Conservation (phyloP, 2,113 vertebrate genomes). For the Capra hircus region DNA sequence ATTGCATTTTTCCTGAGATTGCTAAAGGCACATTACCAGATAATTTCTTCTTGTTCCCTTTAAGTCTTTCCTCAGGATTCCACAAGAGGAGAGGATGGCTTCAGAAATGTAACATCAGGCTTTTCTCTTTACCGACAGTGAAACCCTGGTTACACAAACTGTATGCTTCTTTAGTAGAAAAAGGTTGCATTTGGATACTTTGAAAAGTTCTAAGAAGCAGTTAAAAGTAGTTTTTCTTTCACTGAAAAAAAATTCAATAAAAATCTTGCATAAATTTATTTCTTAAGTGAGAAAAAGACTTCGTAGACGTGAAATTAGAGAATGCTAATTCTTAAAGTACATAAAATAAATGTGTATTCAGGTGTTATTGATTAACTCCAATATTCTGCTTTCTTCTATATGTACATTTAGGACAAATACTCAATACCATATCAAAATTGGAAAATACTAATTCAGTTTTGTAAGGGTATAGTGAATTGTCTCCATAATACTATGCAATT, state of each 20-base stretch:
- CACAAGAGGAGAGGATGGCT: background rate
- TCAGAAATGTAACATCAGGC: background rate
- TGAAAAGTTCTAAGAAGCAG: background rate
- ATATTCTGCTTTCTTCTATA: background rate
- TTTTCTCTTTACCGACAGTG: background rate
- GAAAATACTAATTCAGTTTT: background rate
- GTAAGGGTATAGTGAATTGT: background rate
- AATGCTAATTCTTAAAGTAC: background rate
- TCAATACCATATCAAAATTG: background rate
- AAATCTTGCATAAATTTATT: background rate
- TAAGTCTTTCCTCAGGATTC: background rate
- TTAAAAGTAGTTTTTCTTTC: constrained; percentile 18
- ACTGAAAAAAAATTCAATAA: background rate
- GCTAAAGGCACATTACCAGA: background rate
- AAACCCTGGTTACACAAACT: background rate
- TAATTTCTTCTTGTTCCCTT: background rate
- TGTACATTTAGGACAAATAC: background rate
- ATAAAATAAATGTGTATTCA: background rate
- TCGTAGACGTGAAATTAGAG: background rate
- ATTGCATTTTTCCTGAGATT: background rate
- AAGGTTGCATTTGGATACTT: background rate
- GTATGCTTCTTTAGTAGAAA: background rate
- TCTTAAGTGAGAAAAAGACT: background rate
- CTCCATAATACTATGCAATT: background rate
- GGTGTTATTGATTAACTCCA: background rate